Evolutionary conservation across 2,113 vertebrate genomes (phyloP), one percentile per base, ranked within the genome.

Genomic region (Paramisgurnus dabryanus): DNA sequence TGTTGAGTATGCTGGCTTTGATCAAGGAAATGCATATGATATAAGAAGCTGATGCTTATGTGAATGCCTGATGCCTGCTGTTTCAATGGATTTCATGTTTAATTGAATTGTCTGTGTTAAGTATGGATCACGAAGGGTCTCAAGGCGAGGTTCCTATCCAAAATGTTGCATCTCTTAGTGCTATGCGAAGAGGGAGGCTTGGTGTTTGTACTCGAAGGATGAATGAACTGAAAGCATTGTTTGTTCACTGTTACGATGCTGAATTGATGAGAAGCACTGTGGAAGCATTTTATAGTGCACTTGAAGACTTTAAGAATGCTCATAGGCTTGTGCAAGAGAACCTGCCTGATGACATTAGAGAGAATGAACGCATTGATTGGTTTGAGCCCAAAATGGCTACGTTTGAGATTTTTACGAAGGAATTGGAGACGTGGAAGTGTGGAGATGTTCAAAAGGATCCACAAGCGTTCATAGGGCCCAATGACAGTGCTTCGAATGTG

Each of bases 221-320:
- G 41, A 67, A 67, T 67, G n/a, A 67, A 45, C 7, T 6, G 15
- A 67, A 67, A 5, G 4, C 41, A 18, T 18, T 67, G n/a, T 8
- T 45, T 67, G 65, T 10, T 45, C 40, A 9, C 17, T 15, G 15
- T 43, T 12, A 17, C 18, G 65, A 67, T 67, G 8, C 10, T 13
- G 15, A 67, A 43, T 43, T n/a, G n/a, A 43, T 67, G 17, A 18
- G 43, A 18, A 18, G 17, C 5, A n/a, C 15, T 45, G 3, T 8
- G 9, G 40, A 67, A 13, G 1, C 17, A 18, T 67, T 67, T 11
- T 43, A 5, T 66, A n/a, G 5, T 7, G 7, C 41, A 45, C 40
- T 45, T 67, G 17, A 9, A n/a, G 65, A 67, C 43, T 45, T 67
- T n/a, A 67, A 67, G 65, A 67, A 15, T 45, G 17, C 65, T 67